These are phyloP conservation scores for Hybos culiciformis DNA, from an alignment of 2,888 invertebrate genomes.

Conservation along the genomic window DNA sequence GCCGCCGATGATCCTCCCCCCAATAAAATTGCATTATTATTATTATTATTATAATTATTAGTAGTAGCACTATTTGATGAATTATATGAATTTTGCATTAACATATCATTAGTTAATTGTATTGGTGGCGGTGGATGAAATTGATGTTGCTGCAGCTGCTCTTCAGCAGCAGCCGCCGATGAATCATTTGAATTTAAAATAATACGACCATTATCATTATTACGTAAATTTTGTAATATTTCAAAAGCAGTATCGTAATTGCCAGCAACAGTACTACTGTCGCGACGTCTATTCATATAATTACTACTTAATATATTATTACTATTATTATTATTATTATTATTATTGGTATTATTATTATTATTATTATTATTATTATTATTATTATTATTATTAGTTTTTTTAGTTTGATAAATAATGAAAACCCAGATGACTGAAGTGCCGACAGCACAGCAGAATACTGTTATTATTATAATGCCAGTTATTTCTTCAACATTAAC, in stretches of 20 bases:
- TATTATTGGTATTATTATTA: not conserved
- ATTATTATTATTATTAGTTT: slow-evolving; percentile 30
- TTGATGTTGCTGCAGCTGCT: not conserved
- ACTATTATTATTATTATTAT: not conserved
- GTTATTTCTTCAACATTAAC: slow-evolving; percentile 60
- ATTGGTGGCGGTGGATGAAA: not conserved
- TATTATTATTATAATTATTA: slow-evolving; percentile 2
- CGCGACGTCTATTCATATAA: not conserved
- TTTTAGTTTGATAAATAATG: slow-evolving; percentile 74
- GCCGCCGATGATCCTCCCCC: not conserved
- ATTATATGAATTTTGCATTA: not conserved
- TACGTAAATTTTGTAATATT: too few relatives aligned
- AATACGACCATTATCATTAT: not conserved
- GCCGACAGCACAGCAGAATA: slow-evolving; percentile 81
- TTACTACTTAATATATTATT: not conserved
- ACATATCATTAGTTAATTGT: not conserved
- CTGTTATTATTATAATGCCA: slow-evolving; percentile 77
- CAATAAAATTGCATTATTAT: not conserved
- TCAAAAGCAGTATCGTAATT: too few relatives aligned
- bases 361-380: slow-evolving; percentile 1
- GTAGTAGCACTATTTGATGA: too few relatives aligned
- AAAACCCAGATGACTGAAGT: slow-evolving; percentile 86
- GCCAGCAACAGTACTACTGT: too few relatives aligned
- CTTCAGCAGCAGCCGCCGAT: not conserved
- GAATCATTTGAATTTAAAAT: not conserved